Evolutionary conservation across 1,140 invertebrate genomes (phyloP).

Genomic region (Polypedilum pembai): DNA sequence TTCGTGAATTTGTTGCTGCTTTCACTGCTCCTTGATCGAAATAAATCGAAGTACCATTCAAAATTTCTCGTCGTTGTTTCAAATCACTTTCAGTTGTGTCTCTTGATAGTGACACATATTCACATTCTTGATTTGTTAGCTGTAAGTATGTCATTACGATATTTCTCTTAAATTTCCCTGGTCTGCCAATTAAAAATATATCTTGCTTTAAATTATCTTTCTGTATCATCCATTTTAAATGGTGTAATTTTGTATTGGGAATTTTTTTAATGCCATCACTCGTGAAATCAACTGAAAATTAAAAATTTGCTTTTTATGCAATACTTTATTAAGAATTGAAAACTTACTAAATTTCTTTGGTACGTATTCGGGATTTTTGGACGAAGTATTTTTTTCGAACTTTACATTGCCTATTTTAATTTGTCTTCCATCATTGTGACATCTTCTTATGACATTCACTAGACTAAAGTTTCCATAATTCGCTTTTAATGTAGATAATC

Average conservation of each 20-base stretch:
- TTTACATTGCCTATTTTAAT: conserved; percentile 70
- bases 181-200: conserved; percentile 88
- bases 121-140: conserved; percentile 78
- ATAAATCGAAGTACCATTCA: conserved; percentile 77
- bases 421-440: conserved; percentile 38
- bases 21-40: conserved; percentile 83
- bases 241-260: conserved; percentile 67
- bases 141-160: conserved; percentile 83
- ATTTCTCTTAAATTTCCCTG: conserved; percentile 63
- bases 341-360: conserved; percentile 76
- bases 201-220: conserved; percentile 90
- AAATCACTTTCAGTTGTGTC: conserved; percentile 96
- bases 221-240: conserved; percentile 90
- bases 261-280: conserved; percentile 44
- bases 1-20: conserved; percentile 79
- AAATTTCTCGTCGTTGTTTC: conserved; percentile 91
- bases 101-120: conserved; percentile 87
- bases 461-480: conserved; percentile 1
- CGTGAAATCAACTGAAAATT: conserved; percentile 36
- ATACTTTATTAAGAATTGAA: not conserved
- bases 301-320: conserved; percentile 35
- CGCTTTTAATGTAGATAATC: not conserved
- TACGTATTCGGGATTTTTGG: conserved; percentile 68
- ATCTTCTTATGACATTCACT: not conserved
- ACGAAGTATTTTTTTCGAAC: conserved; percentile 52